A percentile compares a stretch with the other conserved stretches of the same genome.
These are phyloP conservation scores for Trachymyrmex septentrionalis DNA, from an alignment of 1,140 invertebrate genomes.

Conservation along the genomic window DNA sequence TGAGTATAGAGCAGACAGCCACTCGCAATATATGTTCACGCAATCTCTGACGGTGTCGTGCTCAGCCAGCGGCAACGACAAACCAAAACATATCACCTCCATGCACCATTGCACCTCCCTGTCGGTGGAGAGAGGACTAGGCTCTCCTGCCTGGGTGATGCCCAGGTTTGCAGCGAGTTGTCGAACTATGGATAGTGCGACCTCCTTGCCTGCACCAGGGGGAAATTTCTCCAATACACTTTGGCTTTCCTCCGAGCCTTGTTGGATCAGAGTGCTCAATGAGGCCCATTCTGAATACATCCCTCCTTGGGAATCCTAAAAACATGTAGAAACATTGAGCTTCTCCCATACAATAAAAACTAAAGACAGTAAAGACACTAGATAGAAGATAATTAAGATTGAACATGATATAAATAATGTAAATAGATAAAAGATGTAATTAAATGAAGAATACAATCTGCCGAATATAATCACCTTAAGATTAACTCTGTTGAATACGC, in stretches of 20 bases:
- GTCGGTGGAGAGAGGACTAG: slow-evolving; percentile 91
- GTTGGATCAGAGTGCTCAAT: slow-evolving; percentile 90
- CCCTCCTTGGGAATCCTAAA: slow-evolving; percentile 87
- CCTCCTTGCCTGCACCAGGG: slow-evolving; percentile 91
- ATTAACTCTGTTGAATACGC: slow-evolving; percentile 91
- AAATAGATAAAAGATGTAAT: neutral
- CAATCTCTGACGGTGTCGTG: slow-evolving; percentile 98
- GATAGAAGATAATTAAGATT: slow-evolving; percentile 20
- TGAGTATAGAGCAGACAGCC: slow-evolving; percentile 95
- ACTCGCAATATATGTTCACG: slow-evolving; percentile 98
- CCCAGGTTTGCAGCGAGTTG: slow-evolving; percentile 93
- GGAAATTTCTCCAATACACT: slow-evolving; percentile 96
- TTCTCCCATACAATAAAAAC: neutral
- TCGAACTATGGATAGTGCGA: slow-evolving; percentile 94
- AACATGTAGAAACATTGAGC: neutral
- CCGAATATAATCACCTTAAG: slow-evolving; percentile 87
- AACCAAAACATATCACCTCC: slow-evolving; percentile 97
- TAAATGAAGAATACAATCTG: neutral
- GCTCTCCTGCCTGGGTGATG: slow-evolving; percentile 92
- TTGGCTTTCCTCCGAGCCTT: slow-evolving; percentile 89
- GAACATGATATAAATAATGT: neutral
- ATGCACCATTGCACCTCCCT: slow-evolving; percentile 96
- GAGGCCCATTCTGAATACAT: slow-evolving; percentile 96
- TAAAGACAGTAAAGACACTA: slow-evolving; percentile 42
- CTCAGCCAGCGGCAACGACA: slow-evolving; percentile 95